A percentile compares a stretch with the other conserved stretches of the same genome.
Evolutionary conservation across 1,140 invertebrate genomes (phyloP).

Genomic region (Neodiprion pinetum): DNA sequence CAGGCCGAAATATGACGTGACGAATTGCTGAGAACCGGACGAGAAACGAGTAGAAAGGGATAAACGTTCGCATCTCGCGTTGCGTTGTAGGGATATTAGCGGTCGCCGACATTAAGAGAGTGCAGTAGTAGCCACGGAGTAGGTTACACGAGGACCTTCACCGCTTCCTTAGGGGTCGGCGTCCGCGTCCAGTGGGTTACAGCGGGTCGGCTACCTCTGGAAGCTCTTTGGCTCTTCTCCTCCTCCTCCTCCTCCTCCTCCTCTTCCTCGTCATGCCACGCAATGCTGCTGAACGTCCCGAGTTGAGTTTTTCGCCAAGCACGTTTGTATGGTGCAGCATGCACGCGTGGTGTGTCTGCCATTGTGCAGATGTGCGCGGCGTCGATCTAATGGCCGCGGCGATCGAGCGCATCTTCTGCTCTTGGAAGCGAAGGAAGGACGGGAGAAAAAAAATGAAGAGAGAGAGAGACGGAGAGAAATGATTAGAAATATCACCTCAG

Average conservation of each 20-base stretch:
- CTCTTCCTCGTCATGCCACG: not conserved
- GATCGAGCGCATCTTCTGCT: no score
- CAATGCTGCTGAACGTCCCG: slow-evolving; percentile 3
- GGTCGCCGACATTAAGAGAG: slow-evolving; percentile 46
- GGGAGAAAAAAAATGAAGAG: not conserved
- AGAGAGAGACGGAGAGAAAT: not conserved
- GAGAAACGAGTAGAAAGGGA: not conserved
- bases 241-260: slow-evolving; percentile 20
- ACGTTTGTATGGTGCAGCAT: no score
- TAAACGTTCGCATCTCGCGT: no score
- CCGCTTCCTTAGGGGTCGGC: slow-evolving; percentile 43
- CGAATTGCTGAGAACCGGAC: not conserved
- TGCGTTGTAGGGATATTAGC: slow-evolving; percentile 21
- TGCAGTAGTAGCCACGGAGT: slow-evolving; percentile 37
- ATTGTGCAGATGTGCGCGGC: no score
- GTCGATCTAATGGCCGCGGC: no score
- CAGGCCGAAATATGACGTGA: no score
- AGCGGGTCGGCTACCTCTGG: slow-evolving; percentile 23
- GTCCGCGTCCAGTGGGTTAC: slow-evolving; percentile 32
- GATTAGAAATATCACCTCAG: no score
- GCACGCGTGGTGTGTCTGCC: no score
- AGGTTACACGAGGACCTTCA: slow-evolving; percentile 50
- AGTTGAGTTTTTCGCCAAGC: slow-evolving; percentile 16
- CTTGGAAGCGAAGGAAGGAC: not conserved
- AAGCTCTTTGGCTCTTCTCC: slow-evolving; percentile 18